Conservation (phyloP, 2,888 invertebrate species). For the Pecten maximus region DNA sequence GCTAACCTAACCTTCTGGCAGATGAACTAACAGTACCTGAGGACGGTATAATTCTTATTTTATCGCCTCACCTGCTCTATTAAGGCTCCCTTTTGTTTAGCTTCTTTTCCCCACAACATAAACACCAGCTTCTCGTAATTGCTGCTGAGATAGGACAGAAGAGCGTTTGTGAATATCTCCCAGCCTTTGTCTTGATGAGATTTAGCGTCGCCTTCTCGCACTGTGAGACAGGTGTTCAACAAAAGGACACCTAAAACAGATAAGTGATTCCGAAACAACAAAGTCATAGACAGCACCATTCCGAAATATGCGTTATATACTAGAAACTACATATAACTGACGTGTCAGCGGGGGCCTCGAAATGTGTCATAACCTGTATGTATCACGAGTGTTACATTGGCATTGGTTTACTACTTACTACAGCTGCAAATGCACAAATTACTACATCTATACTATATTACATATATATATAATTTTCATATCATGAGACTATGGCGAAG, state of each 20-base stretch:
- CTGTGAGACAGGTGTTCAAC: slow-evolving; percentile 85
- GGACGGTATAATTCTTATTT: too few species aligned
- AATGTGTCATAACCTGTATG: too few species aligned
- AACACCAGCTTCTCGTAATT: slow-evolving; percentile 84
- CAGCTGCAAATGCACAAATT: not conserved
- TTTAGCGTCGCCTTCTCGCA: too few species aligned
- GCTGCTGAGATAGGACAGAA: slow-evolving; percentile 84
- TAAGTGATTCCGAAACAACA: not conserved
- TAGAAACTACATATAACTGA: not conserved
- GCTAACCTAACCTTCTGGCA: too few species aligned
- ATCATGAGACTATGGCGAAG: too few species aligned
- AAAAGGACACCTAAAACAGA: slow-evolving; percentile 83
- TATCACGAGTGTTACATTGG: not conserved
- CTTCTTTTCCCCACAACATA: slow-evolving; percentile 86
- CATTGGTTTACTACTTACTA: not conserved
- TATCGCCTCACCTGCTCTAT: slow-evolving; percentile 80
- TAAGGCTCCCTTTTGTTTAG: slow-evolving; percentile 83
- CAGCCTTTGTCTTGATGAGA: slow-evolving; percentile 84
- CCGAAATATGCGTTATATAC: not conserved
- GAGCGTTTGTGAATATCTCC: slow-evolving; percentile 86
- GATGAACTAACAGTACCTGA: too few species aligned
- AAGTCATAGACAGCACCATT: not conserved
- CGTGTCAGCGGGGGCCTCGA: not conserved
- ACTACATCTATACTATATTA: too few species aligned
- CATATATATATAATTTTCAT: too few species aligned